phyloP scores from a whole-genome alignment of 1,140 invertebrate genomes.

The Maniola jurtina region DNA sequence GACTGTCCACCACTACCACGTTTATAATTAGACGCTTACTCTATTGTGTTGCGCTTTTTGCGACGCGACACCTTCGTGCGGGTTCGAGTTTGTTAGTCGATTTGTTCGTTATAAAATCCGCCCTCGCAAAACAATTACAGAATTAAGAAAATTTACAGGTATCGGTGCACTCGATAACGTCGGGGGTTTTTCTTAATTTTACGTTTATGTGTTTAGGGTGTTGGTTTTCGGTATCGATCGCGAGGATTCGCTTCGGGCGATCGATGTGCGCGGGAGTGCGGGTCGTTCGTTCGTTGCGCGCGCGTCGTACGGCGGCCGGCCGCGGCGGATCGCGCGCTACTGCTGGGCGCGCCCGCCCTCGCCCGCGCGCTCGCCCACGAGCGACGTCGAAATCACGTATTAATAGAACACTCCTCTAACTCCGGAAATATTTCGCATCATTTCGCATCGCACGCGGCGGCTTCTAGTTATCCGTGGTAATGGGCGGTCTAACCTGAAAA shows the following conservation, averaged over 20 bases:
- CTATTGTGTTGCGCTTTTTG: conserved; percentile 78
- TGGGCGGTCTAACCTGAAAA: conserved; percentile 36
- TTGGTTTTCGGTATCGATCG: conserved; percentile 46
- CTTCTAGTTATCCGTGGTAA: conserved; percentile 62
- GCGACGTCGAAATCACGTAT: conserved; percentile 70
- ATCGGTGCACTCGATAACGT: conserved; percentile 33
- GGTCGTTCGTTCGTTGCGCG: conserved; percentile 76
- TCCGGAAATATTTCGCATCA: conserved; percentile 78
- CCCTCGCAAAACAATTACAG: conserved; percentile 59
- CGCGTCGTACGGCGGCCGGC: conserved; percentile 70
- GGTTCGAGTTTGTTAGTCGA: conserved; percentile 76
- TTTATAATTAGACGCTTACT: conserved; percentile 77
- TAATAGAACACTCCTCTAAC: conserved; percentile 75
- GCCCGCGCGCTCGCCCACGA: conserved; percentile 74
- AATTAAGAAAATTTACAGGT: conserved; percentile 38
- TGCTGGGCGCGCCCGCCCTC: conserved; percentile 56
- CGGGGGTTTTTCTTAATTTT: conserved; percentile 11
- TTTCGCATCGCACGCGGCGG: conserved; percentile 68
- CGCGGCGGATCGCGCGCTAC: conserved; percentile 74
- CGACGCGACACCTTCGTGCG: conserved; percentile 72
- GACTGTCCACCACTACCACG: conserved; percentile 57
- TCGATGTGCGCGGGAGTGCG: conserved; percentile 67
- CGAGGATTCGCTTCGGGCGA: conserved; percentile 48
- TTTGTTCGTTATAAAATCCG: conserved; percentile 73
- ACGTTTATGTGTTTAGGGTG: not conserved